Percentiles rank a stretch among this genome's conserved stretches.
phyloP scores from a whole-genome alignment of 37 sponge, comb jelly and placozoan genomes.

The Aphrocallistes beatrix region DNA sequence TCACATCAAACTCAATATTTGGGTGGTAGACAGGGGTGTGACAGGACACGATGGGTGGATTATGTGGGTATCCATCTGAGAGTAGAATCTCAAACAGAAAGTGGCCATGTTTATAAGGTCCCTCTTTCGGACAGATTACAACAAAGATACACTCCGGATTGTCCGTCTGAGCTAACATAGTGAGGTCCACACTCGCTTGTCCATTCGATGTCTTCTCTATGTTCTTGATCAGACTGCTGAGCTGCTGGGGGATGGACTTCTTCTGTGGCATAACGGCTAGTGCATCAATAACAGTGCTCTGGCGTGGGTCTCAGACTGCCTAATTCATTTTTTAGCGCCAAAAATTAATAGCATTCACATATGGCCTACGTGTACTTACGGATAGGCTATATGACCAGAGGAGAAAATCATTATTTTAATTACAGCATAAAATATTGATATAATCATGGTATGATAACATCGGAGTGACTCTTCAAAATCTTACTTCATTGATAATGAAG shows the following conservation, averaged over 20 bases:
- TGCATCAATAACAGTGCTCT: too few relatives aligned
- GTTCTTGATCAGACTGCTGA: slow-evolving; percentile 3
- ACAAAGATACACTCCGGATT: not conserved
- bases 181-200: not conserved
- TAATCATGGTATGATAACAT: too few relatives aligned
- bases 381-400: too few relatives aligned
- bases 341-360: too few relatives aligned
- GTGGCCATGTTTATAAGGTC: slow-evolving; percentile 17
- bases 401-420: too few relatives aligned
- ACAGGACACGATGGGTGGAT: slow-evolving; percentile 30
- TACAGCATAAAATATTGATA: too few relatives aligned
- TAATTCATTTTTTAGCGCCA: too few relatives aligned
- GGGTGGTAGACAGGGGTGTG: slow-evolving; percentile 53
- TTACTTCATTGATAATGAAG: too few relatives aligned
- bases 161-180: not conserved
- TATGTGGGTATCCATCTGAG: slow-evolving; percentile 30
- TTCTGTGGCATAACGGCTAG: slow-evolving; percentile 14
- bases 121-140: not conserved
- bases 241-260: not conserved
- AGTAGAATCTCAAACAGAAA: slow-evolving; percentile 41
- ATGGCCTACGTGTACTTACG: too few relatives aligned
- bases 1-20: slow-evolving; percentile 42
- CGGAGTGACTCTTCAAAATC: too few relatives aligned
- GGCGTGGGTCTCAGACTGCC: too few relatives aligned
- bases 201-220: not conserved